These are phyloP conservation scores for Cyphomyrmex costatus DNA, from an alignment of 1,140 invertebrate genomes.

Conservation along the genomic window DNA sequence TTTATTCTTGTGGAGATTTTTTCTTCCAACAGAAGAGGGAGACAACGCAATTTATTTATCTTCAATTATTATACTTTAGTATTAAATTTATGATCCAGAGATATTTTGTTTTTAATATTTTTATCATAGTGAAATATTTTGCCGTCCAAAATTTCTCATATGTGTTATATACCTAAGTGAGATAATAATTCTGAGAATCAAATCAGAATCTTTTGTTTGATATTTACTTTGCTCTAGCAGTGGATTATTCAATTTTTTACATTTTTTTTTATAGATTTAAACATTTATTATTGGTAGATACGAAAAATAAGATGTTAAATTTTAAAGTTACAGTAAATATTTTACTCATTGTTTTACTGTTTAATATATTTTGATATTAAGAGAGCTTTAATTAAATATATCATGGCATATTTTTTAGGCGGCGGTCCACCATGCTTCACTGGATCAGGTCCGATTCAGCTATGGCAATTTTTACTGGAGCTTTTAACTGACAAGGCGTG, in stretches of 20 bases:
- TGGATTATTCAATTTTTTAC: neutral
- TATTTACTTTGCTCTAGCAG: neutral
- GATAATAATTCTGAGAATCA: neutral
- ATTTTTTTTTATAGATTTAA: neutral
- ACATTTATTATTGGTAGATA: neutral
- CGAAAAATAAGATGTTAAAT: neutral
- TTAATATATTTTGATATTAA: slow-evolving; percentile 31
- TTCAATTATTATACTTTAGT: neutral
- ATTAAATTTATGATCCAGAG: neutral
- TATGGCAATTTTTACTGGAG: slow-evolving; percentile 99
- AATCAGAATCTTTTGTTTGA: neutral
- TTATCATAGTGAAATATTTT: neutral
- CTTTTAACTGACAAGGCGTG: slow-evolving; percentile 98
- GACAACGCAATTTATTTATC: neutral
- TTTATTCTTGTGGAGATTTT: neutral
- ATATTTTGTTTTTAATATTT: neutral
- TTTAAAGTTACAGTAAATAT: neutral
- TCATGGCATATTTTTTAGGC: slow-evolving; percentile 77
- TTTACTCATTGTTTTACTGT: slow-evolving; percentile 16
- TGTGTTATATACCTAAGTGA: neutral
- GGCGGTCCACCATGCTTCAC: slow-evolving; percentile 92
- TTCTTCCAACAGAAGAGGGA: neutral
- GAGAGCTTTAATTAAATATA: neutral
- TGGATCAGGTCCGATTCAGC: slow-evolving; percentile 96
- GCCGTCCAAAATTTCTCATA: neutral